Base-by-base conservation (phyloP, 2,797 vertebrate species). In the Falco rusticolus region DNA sequence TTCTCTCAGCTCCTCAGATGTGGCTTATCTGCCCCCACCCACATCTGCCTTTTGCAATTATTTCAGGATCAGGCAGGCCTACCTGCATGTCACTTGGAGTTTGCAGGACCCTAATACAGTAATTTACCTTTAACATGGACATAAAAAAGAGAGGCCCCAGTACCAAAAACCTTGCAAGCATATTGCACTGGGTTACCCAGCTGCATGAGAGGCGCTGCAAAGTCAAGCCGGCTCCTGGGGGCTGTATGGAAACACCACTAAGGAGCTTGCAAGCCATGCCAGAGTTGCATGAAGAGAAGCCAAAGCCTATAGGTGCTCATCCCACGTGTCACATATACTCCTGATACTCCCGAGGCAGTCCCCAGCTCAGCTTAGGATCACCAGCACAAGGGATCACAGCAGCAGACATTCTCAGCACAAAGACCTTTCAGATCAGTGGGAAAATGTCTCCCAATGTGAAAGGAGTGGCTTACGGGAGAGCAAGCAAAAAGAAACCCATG, bases 1-100 rank as follows among this genome's bases (percentile, higher is more conserved):
- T 43, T 87, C 41, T 94, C 82, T 94, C 65, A 5, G 91, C 93
- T 96, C 83, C 85, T 95, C 69, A 69, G 82, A 84, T 51, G 34
- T 31, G 45, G 39, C 15, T 93, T 66, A 59, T 65, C 57, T 86
- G 33, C 54, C 22, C 47, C 3, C 43, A 56, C 41, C 21, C 68
- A 51, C 78, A 51, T 68, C 82, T 87, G 68, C 43, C 47, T 89
- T 82, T 39, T 81, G 65, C 86, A 48, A 64, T 78, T 43, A 74
- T 81, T 65, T 92, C 51, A 61, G 66, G 50, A 65, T 18, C 11
- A 47, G 47, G 33, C 76, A 86, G 43, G 43, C 47, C 57, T 75
- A 93, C 61, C 80, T 91, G 80, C 47, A 80, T 33, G 31, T 48
- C 56, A 22, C 33, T 14, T 59, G 29, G 39, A 84, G 60, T 28